Evolutionary conservation across 2,797 vertebrate species (phyloP).

Genomic region (Aldrovandia affinis): DNA sequence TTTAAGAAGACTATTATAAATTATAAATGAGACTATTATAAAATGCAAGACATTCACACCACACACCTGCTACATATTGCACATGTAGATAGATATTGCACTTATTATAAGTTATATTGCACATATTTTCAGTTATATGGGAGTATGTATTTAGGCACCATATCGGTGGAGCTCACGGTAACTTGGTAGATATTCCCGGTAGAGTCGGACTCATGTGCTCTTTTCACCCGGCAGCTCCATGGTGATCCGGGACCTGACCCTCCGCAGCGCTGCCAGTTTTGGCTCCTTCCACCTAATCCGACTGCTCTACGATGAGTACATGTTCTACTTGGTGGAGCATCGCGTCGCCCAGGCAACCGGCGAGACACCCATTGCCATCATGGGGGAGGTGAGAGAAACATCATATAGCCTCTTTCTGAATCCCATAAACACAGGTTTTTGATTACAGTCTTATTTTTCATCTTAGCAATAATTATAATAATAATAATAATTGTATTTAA

Average conservation of each 20-base stretch:
- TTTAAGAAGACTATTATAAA: no score
- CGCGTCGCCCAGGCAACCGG: conserved; percentile 94
- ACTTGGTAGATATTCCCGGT: no score
- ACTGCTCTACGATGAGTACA: conserved; percentile 97
- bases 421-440: background rate
- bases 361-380: conserved; percentile 92
- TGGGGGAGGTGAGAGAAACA: conserved; percentile 87
- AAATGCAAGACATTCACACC: no score
- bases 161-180: no score
- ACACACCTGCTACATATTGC: no score
- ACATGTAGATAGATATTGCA: no score
- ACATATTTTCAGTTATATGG: no score
- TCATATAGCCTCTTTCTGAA: no score
- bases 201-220: background rate
- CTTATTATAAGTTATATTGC: no score
- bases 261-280: conserved; percentile 96
- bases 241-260: conserved; percentile 97
- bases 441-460: background rate
- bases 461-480: background rate
- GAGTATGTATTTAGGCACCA: no score
- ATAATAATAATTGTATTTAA: no score
- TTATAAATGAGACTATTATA: no score
- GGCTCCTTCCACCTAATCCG: conserved; percentile 98
- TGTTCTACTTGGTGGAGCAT: conserved; percentile 98
- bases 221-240: conserved; percentile 81